phyloP scores from a whole-genome alignment of 2,797 vertebrate species.

The Coregonus sp. region DNA sequence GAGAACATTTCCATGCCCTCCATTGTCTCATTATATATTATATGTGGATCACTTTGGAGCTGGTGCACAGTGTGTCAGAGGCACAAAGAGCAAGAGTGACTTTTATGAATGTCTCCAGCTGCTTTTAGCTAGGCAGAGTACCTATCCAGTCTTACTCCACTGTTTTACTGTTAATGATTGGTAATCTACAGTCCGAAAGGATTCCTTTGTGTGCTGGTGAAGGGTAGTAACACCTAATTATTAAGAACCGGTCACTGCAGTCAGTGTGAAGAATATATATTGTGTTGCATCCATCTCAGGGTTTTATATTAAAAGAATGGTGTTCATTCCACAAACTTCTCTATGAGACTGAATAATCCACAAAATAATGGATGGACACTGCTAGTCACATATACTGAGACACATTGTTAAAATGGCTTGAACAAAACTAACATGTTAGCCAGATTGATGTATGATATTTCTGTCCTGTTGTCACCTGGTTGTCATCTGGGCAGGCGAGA shows the following conservation, averaged over 20 bases:
- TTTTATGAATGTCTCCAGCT: background rate
- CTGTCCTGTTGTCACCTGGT: conserved; percentile 27
- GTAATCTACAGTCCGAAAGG: background rate
- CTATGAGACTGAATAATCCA: background rate
- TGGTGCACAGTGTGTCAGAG: background rate
- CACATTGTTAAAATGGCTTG: background rate
- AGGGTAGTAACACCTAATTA: background rate
- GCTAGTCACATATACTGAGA: background rate
- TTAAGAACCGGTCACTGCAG: background rate
- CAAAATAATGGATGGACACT: background rate
- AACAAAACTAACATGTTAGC: background rate
- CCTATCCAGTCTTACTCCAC: background rate
- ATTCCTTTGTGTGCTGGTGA: conserved; percentile 5
- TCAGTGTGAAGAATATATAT: background rate
- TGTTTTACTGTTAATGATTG: background rate
- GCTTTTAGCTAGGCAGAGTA: background rate
- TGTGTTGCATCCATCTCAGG: background rate
- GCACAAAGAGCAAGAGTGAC: background rate
- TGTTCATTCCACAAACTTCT: background rate
- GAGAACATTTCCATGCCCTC: conserved; percentile 12
- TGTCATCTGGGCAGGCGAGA: conserved; percentile 16
- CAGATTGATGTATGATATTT: conserved; percentile 20
- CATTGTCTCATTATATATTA: conserved; percentile 14
- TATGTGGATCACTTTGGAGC: background rate
- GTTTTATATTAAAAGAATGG: background rate